These are phyloP conservation scores for Fragum sueziense DNA, from an alignment of 2,888 invertebrate species.

Conservation along the genomic window DNA sequence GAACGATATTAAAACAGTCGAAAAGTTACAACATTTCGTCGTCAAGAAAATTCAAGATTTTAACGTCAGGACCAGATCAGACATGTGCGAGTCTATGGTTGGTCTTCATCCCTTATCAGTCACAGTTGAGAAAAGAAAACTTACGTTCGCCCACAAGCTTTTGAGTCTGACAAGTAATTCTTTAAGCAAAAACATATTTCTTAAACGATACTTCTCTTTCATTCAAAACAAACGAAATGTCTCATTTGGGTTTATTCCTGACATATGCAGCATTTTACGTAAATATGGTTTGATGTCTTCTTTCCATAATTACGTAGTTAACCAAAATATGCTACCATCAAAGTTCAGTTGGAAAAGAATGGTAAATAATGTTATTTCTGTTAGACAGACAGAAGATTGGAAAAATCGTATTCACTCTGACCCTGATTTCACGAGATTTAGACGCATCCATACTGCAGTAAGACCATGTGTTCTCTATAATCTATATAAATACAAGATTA, in stretches of 20 bases:
- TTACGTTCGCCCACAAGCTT: conserved; percentile 1
- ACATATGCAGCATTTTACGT: not conserved
- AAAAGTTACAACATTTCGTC: conserved; percentile 19
- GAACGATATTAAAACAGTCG: not conserved
- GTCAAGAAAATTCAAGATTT: not conserved
- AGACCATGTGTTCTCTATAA: not conserved
- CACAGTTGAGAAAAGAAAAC: not conserved
- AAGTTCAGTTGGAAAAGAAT: not conserved
- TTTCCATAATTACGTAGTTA: not conserved
- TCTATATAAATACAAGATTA: not conserved
- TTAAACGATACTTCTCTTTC: not conserved
- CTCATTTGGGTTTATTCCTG: conserved; percentile 5
- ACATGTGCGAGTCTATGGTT: conserved; percentile 13
- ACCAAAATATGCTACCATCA: not conserved
- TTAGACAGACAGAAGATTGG: not conserved
- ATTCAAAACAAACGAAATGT: not conserved
- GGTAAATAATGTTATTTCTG: not conserved
- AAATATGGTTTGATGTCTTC: not conserved
- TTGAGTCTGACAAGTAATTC: not conserved
- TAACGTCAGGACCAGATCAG: not conserved
- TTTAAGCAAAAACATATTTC: not conserved
- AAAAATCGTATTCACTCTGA: not conserved
- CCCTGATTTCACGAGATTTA: not conserved
- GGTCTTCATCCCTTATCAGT: not conserved
- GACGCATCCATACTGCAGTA: not conserved